phyloP scores from a whole-genome alignment of 2,797 vertebrate species.

The Spondyliosoma cantharus region DNA sequence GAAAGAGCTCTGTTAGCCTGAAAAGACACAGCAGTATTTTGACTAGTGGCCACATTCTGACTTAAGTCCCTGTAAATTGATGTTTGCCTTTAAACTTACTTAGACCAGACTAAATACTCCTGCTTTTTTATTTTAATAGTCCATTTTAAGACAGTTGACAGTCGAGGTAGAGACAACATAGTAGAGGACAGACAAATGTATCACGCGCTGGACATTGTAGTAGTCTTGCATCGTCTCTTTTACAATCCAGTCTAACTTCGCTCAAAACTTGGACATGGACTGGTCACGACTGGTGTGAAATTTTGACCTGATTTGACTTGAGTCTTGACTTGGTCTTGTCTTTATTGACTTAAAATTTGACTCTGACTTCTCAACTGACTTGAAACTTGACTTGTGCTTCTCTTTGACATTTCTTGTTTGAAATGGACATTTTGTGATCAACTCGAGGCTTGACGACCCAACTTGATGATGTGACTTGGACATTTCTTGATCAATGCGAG shows the following conservation, averaged over 20 bases:
- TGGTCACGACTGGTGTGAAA: no score
- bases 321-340: neutral
- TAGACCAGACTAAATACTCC: neutral
- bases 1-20: neutral
- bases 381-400: neutral
- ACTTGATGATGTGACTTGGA: neutral
- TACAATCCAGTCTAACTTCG: neutral
- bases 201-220: no score
- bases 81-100: neutral
- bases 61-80: neutral
- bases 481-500: neutral
- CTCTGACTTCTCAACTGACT: no score
- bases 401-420: neutral
- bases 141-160: neutral
- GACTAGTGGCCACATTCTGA: neutral
- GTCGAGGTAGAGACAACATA: neutral
- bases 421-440: neutral
- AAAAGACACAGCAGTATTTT: neutral
- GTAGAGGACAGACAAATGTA: no score
- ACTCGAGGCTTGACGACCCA: neutral
- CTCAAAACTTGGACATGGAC: no score
- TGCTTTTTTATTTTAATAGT: neutral
- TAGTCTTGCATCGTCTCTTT: neutral
- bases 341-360: neutral
- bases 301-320: no score